phyloP scores from a whole-genome alignment of 2,113 vertebrate species.

The Limanda limanda region DNA sequence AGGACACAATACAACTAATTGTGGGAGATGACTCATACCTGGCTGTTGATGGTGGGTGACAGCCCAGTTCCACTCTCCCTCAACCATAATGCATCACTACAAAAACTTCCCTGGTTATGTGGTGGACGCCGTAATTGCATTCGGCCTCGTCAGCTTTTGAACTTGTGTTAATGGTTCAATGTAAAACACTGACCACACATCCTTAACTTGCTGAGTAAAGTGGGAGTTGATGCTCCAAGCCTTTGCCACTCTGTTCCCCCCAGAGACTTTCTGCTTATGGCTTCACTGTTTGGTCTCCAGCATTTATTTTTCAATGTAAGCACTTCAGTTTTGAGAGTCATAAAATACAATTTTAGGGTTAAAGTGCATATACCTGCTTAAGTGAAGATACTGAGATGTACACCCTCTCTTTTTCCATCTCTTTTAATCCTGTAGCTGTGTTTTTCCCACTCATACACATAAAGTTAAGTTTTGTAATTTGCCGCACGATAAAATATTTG shows the following conservation, averaged over 20 bases:
- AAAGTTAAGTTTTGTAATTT: too few species aligned
- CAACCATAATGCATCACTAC: not conserved
- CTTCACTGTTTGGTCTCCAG: not conserved
- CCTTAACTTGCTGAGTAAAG: slow-evolving; percentile 38
- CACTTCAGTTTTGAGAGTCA: not conserved
- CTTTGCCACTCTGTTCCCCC: slow-evolving; percentile 17
- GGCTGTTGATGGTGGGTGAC: slow-evolving; percentile 4
- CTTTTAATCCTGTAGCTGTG: not conserved
- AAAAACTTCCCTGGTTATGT: slow-evolving; percentile 8
- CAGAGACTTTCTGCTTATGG: slow-evolving; percentile 32
- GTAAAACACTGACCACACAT: slow-evolving; percentile 56
- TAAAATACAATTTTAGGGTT: not conserved
- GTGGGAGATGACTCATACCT: slow-evolving; percentile 14
- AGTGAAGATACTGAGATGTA: not conserved
- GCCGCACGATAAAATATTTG: too few species aligned
- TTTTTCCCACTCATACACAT: slow-evolving; percentile 15
- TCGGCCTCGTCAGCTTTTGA: slow-evolving; percentile 16
- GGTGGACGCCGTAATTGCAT: slow-evolving; percentile 47
- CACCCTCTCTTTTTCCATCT: not conserved
- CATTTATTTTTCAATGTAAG: not conserved
- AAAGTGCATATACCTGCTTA: not conserved
- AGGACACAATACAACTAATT: not conserved
- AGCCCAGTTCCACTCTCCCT: not conserved
- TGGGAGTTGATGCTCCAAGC: slow-evolving; percentile 37
- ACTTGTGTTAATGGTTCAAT: slow-evolving; percentile 42